Evolutionary conservation across 2,888 invertebrate genomes (phyloP).

Genomic region (Ichneumon xanthorius): DNA sequence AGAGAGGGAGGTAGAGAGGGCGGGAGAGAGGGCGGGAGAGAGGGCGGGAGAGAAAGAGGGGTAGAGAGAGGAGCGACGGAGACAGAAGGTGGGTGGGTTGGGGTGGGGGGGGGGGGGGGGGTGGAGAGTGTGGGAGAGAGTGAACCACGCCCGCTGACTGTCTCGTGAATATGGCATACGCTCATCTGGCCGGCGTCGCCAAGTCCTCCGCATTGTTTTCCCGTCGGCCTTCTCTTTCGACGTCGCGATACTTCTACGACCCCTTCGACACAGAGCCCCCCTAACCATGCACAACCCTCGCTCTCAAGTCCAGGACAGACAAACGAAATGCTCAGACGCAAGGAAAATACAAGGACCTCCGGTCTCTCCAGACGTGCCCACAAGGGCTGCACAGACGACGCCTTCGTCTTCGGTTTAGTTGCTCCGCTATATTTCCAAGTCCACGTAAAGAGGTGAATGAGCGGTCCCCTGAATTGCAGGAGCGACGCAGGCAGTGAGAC

Average conservation of each 20-base stretch:
- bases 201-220: slow-evolving; percentile 62
- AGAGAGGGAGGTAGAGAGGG: not conserved
- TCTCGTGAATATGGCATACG: slow-evolving; percentile 8
- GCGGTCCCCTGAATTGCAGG: not conserved
- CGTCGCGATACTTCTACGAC: slow-evolving; percentile 36
- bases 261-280: slow-evolving; percentile 36
- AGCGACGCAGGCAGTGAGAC: not conserved
- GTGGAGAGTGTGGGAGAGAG: slow-evolving; percentile 2
- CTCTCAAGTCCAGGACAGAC: slow-evolving; percentile 23
- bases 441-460: slow-evolving; percentile 1
- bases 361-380: slow-evolving; percentile 15
- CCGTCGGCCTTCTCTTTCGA: slow-evolving; percentile 43
- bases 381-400: not conserved
- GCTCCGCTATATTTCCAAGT: not conserved
- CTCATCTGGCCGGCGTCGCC: slow-evolving; percentile 39
- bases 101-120: not conserved
- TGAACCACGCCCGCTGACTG: slow-evolving; percentile 40
- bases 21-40: no score
- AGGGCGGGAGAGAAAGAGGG: slow-evolving; percentile 8
- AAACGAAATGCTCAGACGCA: slow-evolving; percentile 51
- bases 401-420: slow-evolving; percentile 28
- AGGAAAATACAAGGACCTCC: slow-evolving; percentile 53
- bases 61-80: not conserved
- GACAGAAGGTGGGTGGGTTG: not conserved
- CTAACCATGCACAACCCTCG: slow-evolving; percentile 9